Conservation (phyloP, 1,140 invertebrate species). For the Hyposmocoma kahamanoa region DNA sequence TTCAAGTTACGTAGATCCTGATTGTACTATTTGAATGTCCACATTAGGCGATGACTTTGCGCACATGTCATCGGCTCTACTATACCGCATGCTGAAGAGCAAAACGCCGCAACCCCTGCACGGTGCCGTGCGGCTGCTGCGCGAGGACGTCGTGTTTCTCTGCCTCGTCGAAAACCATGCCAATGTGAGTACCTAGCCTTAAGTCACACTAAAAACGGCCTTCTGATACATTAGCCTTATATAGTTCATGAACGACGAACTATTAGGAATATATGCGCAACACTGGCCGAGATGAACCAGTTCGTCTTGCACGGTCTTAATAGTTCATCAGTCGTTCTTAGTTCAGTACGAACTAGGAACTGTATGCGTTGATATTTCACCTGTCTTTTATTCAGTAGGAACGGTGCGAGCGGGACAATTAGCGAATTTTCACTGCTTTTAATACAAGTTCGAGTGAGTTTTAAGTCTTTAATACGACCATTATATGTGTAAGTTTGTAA, state of each 20-base stretch:
- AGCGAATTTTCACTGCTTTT: too few relatives aligned
- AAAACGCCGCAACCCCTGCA: constrained; percentile 93
- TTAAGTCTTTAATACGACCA: too few relatives aligned
- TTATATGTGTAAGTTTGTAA: too few relatives aligned
- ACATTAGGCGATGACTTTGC: constrained; percentile 86
- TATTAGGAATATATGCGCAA: too few relatives aligned
- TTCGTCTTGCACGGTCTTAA: too few relatives aligned
- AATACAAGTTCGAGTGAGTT: too few relatives aligned
- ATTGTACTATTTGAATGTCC: not conserved
- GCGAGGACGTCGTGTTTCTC: constrained; percentile 96
- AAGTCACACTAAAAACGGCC: not conserved
- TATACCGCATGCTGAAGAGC: constrained; percentile 93
- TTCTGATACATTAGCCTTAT: not conserved
- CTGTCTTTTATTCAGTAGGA: too few relatives aligned
- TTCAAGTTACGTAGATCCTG: not conserved
- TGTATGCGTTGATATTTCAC: too few relatives aligned
- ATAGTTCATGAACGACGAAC: not conserved
- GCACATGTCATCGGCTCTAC: constrained; percentile 90
- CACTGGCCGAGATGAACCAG: too few relatives aligned
- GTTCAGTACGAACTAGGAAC: too few relatives aligned
- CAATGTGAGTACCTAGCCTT: constrained; percentile 79
- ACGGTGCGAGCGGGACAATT: too few relatives aligned
- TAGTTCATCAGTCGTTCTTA: too few relatives aligned
- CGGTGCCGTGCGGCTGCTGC: constrained; percentile 87
- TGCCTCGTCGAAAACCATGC: constrained; percentile 93